phyloP scores from a whole-genome alignment of 2,888 invertebrate genomes.

The Dicranocentrus wangi region DNA sequence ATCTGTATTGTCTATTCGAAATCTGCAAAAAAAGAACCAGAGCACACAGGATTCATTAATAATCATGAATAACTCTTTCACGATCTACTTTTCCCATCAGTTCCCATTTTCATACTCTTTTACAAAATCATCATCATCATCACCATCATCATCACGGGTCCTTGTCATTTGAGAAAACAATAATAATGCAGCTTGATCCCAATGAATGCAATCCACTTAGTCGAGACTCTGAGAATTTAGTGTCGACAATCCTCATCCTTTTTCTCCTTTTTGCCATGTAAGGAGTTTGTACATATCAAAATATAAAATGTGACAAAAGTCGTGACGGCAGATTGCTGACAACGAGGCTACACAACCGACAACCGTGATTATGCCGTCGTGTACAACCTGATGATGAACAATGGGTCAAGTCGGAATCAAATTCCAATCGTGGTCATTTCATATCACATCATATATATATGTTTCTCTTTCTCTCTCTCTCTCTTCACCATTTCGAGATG shows the following conservation, averaged over 20 bases:
- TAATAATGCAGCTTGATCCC: too few species aligned
- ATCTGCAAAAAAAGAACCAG: conserved; percentile 82
- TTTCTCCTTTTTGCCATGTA: not conserved
- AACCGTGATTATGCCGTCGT: not conserved
- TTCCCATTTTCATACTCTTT: too few species aligned
- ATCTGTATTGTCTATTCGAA: conserved; percentile 97
- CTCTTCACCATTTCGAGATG: not conserved
- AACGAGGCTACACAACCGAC: not conserved
- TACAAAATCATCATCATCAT: too few species aligned
- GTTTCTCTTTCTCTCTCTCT: not conserved
- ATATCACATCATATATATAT: too few species aligned
- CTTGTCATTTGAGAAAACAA: too few species aligned
- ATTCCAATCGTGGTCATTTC: conserved; percentile 37
- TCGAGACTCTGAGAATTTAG: too few species aligned
- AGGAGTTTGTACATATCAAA: too few species aligned
- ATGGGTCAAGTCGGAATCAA: conserved; percentile 20
- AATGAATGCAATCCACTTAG: too few species aligned
- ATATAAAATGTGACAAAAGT: conserved; percentile 27
- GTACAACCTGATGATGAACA: conserved; percentile 22
- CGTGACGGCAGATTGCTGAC: conserved; percentile 32
- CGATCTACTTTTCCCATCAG: too few species aligned
- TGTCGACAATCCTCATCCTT: too few species aligned
- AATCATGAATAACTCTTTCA: not conserved
- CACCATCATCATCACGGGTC: too few species aligned
- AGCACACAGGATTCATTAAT: conserved; percentile 33